A percentile compares a stretch with the other conserved stretches of the same genome.
Evolutionary conservation across 2,797 vertebrate genomes (phyloP).

Genomic region (Fistularia tabacaria): DNA sequence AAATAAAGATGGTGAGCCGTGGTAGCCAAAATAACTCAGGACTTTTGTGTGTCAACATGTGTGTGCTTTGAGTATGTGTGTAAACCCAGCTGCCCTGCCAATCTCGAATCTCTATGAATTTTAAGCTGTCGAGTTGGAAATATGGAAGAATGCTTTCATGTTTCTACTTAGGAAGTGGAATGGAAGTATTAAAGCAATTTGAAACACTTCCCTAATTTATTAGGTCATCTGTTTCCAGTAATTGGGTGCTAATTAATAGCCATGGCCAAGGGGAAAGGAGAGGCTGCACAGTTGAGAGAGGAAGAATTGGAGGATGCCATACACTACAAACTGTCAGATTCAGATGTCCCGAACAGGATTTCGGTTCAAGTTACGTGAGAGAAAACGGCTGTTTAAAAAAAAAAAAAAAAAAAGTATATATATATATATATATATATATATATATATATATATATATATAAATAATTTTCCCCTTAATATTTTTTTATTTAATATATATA

Average conservation of each 20-base stretch:
- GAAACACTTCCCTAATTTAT: slow-evolving; percentile 70
- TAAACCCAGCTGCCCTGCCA: slow-evolving; percentile 54
- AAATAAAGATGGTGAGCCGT: slow-evolving; percentile 22
- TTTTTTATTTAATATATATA: too few relatives aligned
- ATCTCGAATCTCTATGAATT: slow-evolving; percentile 51
- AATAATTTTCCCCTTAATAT: too few relatives aligned
- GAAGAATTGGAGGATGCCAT: slow-evolving; percentile 46
- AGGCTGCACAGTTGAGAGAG: slow-evolving; percentile 35
- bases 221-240: slow-evolving; percentile 74
- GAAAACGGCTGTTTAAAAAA: background rate
- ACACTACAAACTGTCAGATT: slow-evolving; percentile 47
- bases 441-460: too few relatives aligned
- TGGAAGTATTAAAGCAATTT: slow-evolving; percentile 64
- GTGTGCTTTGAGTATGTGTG: slow-evolving; percentile 21
- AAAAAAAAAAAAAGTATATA: slow-evolving; percentile 5
- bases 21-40: slow-evolving; percentile 27
- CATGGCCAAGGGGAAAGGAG: slow-evolving; percentile 29
- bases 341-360: slow-evolving; percentile 44
- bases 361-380: slow-evolving; percentile 26
- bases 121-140: slow-evolving; percentile 35
- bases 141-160: slow-evolving; percentile 67
- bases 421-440: too few relatives aligned
- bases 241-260: slow-evolving; percentile 68
- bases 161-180: slow-evolving; percentile 45
- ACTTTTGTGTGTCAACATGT: slow-evolving; percentile 29